Conservation (phyloP, 2,888 invertebrate species). For the Pollenia griseotomentosa region DNA sequence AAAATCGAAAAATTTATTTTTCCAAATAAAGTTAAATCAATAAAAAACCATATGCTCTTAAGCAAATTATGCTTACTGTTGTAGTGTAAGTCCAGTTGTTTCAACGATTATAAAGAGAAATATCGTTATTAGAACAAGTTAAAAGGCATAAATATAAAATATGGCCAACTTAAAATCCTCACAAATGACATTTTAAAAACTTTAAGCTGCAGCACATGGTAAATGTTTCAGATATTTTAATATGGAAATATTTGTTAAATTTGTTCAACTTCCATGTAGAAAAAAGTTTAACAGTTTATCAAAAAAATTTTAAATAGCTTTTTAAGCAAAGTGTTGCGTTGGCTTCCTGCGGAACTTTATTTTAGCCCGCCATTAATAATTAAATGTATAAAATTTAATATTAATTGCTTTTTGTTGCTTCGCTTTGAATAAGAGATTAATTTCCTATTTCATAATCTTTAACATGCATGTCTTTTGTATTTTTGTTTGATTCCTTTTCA, state of each 20-base stretch:
- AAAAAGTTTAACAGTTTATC: too few relatives aligned
- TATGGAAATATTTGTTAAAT: too few relatives aligned
- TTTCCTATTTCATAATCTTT: not conserved
- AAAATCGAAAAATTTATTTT: too few relatives aligned
- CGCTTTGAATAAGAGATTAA: conserved; percentile 54
- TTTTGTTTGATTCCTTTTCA: not conserved
- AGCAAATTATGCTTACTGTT: not conserved
- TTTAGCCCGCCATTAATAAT: not conserved
- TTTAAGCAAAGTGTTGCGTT: not conserved
- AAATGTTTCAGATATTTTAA: not conserved
- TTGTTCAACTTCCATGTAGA: too few relatives aligned
- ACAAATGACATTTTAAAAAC: conserved; percentile 34
- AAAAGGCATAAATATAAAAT: conserved; percentile 30
- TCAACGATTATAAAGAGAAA: conserved; percentile 5
- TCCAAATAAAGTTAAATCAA: too few relatives aligned
- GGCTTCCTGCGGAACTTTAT: not conserved
- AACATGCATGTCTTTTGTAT: conserved; percentile 1
- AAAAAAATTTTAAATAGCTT: too few relatives aligned
- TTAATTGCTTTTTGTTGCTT: conserved; percentile 45
- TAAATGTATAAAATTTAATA: not conserved
- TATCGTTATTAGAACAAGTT: conserved; percentile 12
- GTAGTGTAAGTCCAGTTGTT: not conserved
- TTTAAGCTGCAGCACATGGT: conserved; percentile 34
- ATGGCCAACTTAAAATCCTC: conserved; percentile 27
- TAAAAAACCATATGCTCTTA: too few relatives aligned